Evolutionary conservation across 2,797 vertebrate species (phyloP), one percentile per base, ranked within the genome.

Genomic region (Scleropages formosus): DNA sequence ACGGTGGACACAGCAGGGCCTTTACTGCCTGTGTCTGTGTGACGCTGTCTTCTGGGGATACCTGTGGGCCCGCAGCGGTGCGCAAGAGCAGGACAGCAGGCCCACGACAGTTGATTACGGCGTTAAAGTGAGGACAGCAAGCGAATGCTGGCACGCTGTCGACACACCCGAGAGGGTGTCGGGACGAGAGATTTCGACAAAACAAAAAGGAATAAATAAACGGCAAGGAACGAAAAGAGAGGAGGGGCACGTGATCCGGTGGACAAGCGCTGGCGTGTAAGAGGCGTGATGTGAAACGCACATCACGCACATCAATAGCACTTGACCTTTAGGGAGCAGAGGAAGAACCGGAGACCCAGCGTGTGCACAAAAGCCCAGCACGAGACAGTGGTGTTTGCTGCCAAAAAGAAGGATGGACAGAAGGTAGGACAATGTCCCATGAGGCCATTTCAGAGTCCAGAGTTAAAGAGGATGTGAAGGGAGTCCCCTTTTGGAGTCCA

Each of bases 321-420:
- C 59, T 51, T 70, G 75, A 70, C 75, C 66, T 76, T 76, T 56
- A 70, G 18, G 66, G 24, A 76, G 70, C 18, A 13, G 47, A 61
- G 39, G 31, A 68, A 31, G n/a, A 12, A 27, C 24, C 7, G 47
- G 58, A 46, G 58, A 46, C 31, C 13, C 49, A 1, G 58, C 24
- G 20, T 68, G n/a, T 24, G 70, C 62, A 61, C 49, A 3, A 61
- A 67, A 60, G 13, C 65, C 56, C 31, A 22, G 61, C 58, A 58
- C 0, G 8, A 66, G 27, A n/a, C 39, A 44, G 31, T 3, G 61
- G 12, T 15, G 16, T 9, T 22, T n/a, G 10, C 20, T 44, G 8
- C 69, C n/a, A 22, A 47, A 59, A 13, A 6, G 4, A 16, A 27
- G 8, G 51, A 9, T 10, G 8, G 4, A 15, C 1, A 15, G 49